Evolutionary conservation across 1,140 invertebrate species (phyloP), one percentile per base, ranked within the genome.

Genomic region (Hetaerina americana): DNA sequence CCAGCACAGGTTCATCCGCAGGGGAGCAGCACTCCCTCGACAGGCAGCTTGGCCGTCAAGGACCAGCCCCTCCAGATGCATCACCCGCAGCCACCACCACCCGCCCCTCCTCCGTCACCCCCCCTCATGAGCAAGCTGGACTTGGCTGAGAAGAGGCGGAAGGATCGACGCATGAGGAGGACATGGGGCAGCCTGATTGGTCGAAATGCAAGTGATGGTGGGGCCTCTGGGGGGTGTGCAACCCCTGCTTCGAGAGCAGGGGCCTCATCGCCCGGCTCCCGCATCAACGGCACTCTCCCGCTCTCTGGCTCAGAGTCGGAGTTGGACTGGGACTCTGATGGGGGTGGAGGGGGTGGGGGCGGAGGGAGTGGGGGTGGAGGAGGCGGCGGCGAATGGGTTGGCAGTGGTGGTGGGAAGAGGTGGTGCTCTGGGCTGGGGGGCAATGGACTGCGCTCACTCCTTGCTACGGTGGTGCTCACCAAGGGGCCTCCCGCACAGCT

Each of bases 401-500:
- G 40, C 22, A 57, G 40, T 57, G 40, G 40, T 57, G 40, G 40
- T 57, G 40, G 40, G 22, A 57, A 57, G 22, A 2, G 40, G 22
- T 57, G 40, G 40, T 57, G 40, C 40, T 57, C 40, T 3, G 40
- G 40, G 10, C n/a, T n/a, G n/a, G n/a, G n/a, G n/a, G 40, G 40
- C 2, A 57, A 57, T 57, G 40, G 40, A 57, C 40, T 57, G 40
- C 2, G 40, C 15, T n/a, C 82, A 80, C 24, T 68, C 5, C 22
- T 73, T 15, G 28, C 72, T 29, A 15, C 66, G 18, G 31, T 75
- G 5, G 72, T 73, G 79, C 80, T 83, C 5, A 82, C 81, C 15
- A 84, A 83, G 77, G 83, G 83, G 28, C 83, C 83, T 5, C 82
- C 82, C 5, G 80, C 81, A 5, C 82, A 82, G 71, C 75, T 81